These are phyloP conservation scores for Conus canariensis DNA, from an alignment of 2,888 invertebrate genomes.

Conservation along the genomic window DNA sequence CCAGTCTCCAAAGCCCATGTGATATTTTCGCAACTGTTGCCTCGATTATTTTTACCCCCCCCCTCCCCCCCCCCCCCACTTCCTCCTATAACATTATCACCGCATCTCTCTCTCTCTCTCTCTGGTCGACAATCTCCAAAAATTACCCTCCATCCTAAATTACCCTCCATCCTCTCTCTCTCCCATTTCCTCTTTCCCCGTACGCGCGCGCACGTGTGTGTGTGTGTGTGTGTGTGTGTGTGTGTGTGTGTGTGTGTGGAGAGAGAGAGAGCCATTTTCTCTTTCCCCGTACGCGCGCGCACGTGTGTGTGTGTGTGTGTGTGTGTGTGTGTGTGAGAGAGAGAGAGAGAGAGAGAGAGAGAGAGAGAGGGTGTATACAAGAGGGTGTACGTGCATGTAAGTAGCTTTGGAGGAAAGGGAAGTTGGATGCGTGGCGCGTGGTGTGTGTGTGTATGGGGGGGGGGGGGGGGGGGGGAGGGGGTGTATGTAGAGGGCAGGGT, in stretches of 20 bases:
- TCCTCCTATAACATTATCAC: not conserved
- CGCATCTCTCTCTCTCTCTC: slow-evolving; percentile 36
- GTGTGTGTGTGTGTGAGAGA: not conserved
- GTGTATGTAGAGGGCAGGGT: too few relatives aligned
- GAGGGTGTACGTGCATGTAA: too few relatives aligned
- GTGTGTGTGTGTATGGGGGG: too few relatives aligned
- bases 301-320: slow-evolving; percentile 4
- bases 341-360: not conserved
- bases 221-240: slow-evolving; percentile 10
- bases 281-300: not conserved
- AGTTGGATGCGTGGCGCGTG: too few relatives aligned
- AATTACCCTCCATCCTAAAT: not conserved
- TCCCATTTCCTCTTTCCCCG: not conserved
- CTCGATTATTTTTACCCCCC: too few relatives aligned
- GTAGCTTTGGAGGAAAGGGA: too few relatives aligned
- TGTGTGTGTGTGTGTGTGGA: slow-evolving; percentile 1
- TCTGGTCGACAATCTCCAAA: not conserved
- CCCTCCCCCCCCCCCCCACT: too few relatives aligned
- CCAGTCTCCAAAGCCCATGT: too few relatives aligned
- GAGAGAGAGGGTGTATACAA: not conserved
- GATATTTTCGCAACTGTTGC: too few relatives aligned
- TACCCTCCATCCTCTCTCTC: not conserved
- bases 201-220: not conserved
- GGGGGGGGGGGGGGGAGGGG: too few relatives aligned
- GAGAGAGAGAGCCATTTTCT: not conserved